Conservation (phyloP, 2,797 vertebrate genomes). For the Mus minutoides region DNA sequence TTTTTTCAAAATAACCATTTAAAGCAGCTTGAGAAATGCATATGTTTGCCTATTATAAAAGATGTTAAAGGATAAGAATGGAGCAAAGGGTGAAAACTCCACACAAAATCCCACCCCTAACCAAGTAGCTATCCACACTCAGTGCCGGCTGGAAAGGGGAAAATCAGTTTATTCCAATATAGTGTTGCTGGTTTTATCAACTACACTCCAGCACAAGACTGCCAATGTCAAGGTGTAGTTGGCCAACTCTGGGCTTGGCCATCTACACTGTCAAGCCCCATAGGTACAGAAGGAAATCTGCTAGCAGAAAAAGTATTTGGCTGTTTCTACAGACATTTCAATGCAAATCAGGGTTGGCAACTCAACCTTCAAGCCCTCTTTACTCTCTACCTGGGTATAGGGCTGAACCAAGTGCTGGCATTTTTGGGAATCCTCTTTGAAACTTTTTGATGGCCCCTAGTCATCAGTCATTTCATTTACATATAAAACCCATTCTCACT, state of each 20-base stretch:
- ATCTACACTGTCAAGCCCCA: background rate
- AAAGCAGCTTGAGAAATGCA: background rate
- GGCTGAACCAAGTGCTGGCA: background rate
- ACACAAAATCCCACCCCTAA: background rate
- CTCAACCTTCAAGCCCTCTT: background rate
- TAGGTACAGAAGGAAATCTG: background rate
- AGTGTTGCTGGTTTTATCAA: background rate
- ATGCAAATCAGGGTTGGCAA: background rate
- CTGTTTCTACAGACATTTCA: background rate
- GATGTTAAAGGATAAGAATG: background rate
- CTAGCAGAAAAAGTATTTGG: background rate
- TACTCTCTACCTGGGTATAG: background rate
- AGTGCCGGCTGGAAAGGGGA: background rate
- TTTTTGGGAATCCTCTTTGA: background rate
- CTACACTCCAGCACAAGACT: too few relatives aligned
- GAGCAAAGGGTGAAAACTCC: fast-evolving
- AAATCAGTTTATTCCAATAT: background rate
- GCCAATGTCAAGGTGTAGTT: too few relatives aligned
- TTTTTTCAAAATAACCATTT: background rate
- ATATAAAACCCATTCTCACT: background rate
- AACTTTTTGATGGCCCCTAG: background rate
- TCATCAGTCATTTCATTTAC: background rate
- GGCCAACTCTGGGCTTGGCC: too few relatives aligned
- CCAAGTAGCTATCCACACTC: background rate
- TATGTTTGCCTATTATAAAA: background rate